phyloP scores from a whole-genome alignment of 2,113 vertebrate species.

The Engystomops pustulosus region DNA sequence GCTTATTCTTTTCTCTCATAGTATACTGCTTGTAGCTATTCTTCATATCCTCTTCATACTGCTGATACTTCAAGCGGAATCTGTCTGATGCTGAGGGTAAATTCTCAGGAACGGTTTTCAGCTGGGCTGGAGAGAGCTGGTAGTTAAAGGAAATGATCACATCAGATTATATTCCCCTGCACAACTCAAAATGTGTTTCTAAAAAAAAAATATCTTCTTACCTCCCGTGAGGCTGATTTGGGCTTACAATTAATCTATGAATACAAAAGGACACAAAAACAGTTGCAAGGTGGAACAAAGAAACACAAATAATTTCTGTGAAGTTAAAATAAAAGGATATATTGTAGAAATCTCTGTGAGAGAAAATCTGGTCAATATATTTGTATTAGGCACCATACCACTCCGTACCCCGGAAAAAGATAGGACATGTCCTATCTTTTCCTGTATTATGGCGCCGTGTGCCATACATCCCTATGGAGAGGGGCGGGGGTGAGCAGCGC shows the following conservation, averaged over 20 bases:
- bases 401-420: too few species aligned
- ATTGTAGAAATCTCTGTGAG: too few species aligned
- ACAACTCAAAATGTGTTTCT: not conserved
- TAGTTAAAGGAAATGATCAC: conserved; percentile 34
- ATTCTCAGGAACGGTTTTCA: conserved; percentile 68
- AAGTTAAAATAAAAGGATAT: too few species aligned
- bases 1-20: conserved; percentile 64
- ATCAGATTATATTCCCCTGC: not conserved
- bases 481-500: too few species aligned
- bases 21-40: conserved; percentile 66
- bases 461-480: too few species aligned
- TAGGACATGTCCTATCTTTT: too few species aligned
- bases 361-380: too few species aligned
- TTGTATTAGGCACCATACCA: too few species aligned
- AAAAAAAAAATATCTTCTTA: not conserved
- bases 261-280: not conserved
- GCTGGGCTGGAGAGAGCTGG: conserved; percentile 61
- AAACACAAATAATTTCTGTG: not conserved
- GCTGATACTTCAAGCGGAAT: conserved; percentile 67
- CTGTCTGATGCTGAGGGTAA: conserved; percentile 63
- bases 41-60: conserved; percentile 68
- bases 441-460: too few species aligned
- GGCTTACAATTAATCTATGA: not conserved
- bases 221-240: not conserved
- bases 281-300: not conserved